These are phyloP conservation scores for Pyrocoelia pectoralis DNA, from an alignment of 2,888 invertebrate species.

Conservation along the genomic window DNA sequence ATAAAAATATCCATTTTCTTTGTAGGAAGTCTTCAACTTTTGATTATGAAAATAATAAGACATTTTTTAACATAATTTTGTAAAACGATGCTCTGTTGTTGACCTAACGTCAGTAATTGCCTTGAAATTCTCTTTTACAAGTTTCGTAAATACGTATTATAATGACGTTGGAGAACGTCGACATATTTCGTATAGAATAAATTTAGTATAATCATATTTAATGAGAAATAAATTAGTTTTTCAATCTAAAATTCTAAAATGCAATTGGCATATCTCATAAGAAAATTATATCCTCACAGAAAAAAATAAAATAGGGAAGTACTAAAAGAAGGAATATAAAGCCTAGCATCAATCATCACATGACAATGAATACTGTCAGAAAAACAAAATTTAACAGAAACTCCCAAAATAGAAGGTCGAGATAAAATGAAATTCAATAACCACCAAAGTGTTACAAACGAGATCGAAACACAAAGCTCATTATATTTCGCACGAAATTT, in stretches of 20 bases:
- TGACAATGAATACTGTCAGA: constrained; percentile 21
- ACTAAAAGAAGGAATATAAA: constrained; percentile 19
- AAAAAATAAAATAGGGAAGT: constrained; percentile 11
- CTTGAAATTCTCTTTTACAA: too few species aligned
- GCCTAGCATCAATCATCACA: constrained; percentile 23
- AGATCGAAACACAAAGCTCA: constrained; percentile 10
- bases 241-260: background rate
- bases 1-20: too few species aligned
- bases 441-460: constrained; percentile 5
- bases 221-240: background rate
- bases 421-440: constrained; percentile 18
- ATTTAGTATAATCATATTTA: background rate
- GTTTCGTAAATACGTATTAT: too few species aligned
- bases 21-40: too few species aligned
- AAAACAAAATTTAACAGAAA: constrained; percentile 21
- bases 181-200: background rate
- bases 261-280: background rate
- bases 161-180: too few species aligned
- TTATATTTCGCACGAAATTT: background rate
- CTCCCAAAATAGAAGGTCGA: constrained; percentile 13
- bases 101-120: too few species aligned
- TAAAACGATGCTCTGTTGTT: too few species aligned
- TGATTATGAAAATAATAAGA: too few species aligned
- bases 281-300: background rate
- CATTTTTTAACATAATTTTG: too few species aligned